Base-by-base conservation (phyloP, 2,797 vertebrate species). In the Potorous gilbertii region DNA sequence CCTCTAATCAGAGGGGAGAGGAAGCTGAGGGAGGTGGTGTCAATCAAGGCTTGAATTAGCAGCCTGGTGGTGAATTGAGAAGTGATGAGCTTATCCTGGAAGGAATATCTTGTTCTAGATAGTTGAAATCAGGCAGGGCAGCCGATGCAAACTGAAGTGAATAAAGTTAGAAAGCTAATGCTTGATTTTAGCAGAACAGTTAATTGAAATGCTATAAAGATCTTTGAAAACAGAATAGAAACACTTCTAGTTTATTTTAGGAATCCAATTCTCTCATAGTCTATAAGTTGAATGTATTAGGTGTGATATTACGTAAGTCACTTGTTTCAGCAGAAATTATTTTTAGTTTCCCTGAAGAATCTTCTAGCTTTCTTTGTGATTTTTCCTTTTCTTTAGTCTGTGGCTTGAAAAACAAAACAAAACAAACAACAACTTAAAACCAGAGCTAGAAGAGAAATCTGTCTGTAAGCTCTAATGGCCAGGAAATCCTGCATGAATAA, bases 401-500 rank as follows among this genome's bases (percentile, higher is more conserved):
- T 92, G 62, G 55, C 95, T 92, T 96, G 55, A 92, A 96, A 81
- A 66, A 87, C 6, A 21, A 50, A 50, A 50, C 91, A 96, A 81
- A 66, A 87, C 6, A 21, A 50, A 50, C 1, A 90, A 21, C 18
- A 52, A 52, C 40, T 57, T 29, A 92, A 89, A 66, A 93, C 52
- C 52, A 46, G 55, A 95, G 74, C 56, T 0, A 0, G 14, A 52
- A 55, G 95, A 56, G 92, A 96, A 57, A 57, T 55, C 4, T 93
- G 4, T 90, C 56, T 92, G 34, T 96, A 93, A 66, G 13, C 56
- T 4, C 3, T 18, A 55, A 34, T 90, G 66, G 40, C 8, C 74
- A 94, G 92, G 95, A 87, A 94, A 66, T 74, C 89, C 96, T 92
- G 59, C 91, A n/a, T 91, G 59, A 95, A 81, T 89, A 94, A 91